These are phyloP conservation scores for Monomorium pharaonis DNA, from an alignment of 1,140 invertebrate species.

Conservation along the genomic window DNA sequence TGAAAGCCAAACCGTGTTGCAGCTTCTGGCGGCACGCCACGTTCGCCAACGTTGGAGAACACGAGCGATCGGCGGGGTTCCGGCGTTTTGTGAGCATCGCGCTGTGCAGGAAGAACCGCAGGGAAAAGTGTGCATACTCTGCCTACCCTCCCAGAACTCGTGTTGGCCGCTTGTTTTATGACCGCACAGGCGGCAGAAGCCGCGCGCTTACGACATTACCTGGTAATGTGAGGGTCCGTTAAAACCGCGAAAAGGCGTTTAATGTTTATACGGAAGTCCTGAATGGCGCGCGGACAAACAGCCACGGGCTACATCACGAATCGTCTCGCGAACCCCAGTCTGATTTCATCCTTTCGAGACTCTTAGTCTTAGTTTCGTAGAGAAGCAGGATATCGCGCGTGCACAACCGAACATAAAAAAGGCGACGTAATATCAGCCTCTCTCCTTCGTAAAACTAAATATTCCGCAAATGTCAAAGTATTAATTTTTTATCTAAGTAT, in stretches of 20 bases:
- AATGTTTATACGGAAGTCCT: slow-evolving; percentile 36
- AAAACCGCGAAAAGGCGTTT: slow-evolving; percentile 21
- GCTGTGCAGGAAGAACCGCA: slow-evolving; percentile 27
- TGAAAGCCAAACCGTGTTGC: slow-evolving; percentile 83
- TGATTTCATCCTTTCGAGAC: slow-evolving; percentile 43
- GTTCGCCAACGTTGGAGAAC: slow-evolving; percentile 72
- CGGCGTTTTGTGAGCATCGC: slow-evolving; percentile 10
- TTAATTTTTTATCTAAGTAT: not conserved
- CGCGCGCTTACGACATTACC: slow-evolving; percentile 47
- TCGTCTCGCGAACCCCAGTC: not conserved
- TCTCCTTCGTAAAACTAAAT: not conserved
- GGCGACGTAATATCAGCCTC: not conserved
- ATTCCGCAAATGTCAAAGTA: not conserved
- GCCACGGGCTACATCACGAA: slow-evolving; percentile 2
- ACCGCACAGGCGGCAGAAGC: slow-evolving; percentile 69
- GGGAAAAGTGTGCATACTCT: slow-evolving; percentile 17
- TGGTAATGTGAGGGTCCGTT: slow-evolving; percentile 18
- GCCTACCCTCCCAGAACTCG: not conserved
- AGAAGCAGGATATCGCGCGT: not conserved
- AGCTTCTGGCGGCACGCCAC: slow-evolving; percentile 80
- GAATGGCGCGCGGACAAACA: slow-evolving; percentile 16
- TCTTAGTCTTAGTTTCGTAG: not conserved
- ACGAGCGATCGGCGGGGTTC: slow-evolving; percentile 13
- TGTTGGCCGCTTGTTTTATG: slow-evolving; percentile 77
- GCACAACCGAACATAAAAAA: not conserved